Evolutionary conservation across 2,797 vertebrate genomes (phyloP).

Genomic region (Gymnoscopelus braueri): DNA sequence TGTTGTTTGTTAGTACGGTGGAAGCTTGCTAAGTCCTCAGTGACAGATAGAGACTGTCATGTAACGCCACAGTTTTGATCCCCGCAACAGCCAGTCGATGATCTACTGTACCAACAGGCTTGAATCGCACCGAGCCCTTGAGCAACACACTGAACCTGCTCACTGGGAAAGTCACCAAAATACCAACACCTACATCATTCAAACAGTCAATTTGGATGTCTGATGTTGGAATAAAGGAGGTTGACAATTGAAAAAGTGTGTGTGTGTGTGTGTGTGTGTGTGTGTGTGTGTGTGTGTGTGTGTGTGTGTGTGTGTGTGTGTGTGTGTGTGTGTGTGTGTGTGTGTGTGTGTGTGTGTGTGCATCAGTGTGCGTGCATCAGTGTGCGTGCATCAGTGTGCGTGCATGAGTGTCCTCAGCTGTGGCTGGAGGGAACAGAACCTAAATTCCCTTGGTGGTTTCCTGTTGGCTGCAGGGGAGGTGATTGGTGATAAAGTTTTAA

Average conservation of each 20-base stretch:
- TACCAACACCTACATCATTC: too few relatives aligned
- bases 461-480: constrained; percentile 42
- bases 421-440: constrained; percentile 16
- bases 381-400: not conserved
- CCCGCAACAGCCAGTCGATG: not conserved
- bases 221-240: too few relatives aligned
- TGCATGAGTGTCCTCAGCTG: constrained; percentile 59
- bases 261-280: constrained; percentile 3
- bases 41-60: constrained; percentile 16
- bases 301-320: not conserved
- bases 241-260: not conserved
- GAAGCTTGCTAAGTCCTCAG: constrained; percentile 36
- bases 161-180: not conserved
- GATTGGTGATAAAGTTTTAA: constrained; percentile 56
- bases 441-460: constrained; percentile 46
- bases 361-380: constrained; percentile 2
- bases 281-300: constrained; percentile 2
- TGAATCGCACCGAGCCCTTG: not conserved
- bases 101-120: not conserved
- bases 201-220: too few relatives aligned
- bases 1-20: constrained; percentile 28
- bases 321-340: not conserved
- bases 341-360: not conserved
- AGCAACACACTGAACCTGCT: not conserved
- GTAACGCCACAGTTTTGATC: constrained; percentile 9